These are phyloP conservation scores for Apis dorsata DNA, from an alignment of 1,140 invertebrate species.

Conservation along the genomic window DNA sequence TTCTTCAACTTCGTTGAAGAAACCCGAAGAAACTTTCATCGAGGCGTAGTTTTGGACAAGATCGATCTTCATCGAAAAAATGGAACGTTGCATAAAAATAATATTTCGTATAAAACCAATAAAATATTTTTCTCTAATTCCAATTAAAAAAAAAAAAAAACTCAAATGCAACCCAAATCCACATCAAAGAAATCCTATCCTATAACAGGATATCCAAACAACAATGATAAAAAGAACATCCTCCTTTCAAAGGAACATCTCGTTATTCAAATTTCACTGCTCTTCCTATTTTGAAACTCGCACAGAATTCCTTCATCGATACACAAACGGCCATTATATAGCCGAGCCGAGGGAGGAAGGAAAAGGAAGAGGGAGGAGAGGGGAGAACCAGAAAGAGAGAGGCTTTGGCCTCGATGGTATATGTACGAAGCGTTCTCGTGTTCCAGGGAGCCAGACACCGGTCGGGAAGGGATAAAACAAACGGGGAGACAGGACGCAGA, in stretches of 20 bases:
- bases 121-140: too few species aligned
- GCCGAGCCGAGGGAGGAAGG: neutral
- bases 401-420: neutral
- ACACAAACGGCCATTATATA: neutral
- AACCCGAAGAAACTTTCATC: too few species aligned
- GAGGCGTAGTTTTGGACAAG: too few species aligned
- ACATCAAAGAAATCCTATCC: neutral
- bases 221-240: neutral
- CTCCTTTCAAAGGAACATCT: neutral
- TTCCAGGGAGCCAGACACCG: neutral
- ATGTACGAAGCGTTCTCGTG: neutral
- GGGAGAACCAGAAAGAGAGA: neutral
- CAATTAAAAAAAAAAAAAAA: too few species aligned
- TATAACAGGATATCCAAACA: neutral
- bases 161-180: neutral
- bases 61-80: too few species aligned
- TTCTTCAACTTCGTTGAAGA: too few species aligned
- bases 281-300: neutral
- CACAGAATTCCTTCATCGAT: neutral
- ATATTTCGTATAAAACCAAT: too few species aligned
- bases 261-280: neutral
- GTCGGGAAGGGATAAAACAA: conserved; percentile 17
- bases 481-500: neutral
- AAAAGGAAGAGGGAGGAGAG: too few species aligned
- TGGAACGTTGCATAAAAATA: too few species aligned